A percentile compares a stretch with the other conserved stretches of the same genome.
phyloP scores from a whole-genome alignment of 2,113 vertebrate genomes.

The Periophthalmodon schlosseri region DNA sequence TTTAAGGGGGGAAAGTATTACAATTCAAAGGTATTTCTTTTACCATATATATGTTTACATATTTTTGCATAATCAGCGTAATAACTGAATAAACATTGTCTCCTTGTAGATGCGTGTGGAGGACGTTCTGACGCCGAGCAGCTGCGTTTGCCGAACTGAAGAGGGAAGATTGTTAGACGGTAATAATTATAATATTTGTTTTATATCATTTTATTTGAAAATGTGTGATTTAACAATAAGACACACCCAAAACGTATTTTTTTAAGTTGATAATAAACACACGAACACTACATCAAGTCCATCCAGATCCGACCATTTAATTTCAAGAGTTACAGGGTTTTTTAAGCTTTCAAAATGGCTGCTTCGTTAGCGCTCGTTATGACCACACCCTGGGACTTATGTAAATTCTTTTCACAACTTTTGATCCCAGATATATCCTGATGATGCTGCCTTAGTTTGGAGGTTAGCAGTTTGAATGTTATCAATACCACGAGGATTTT shows the following conservation, averaged over 20 bases:
- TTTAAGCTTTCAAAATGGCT: no score
- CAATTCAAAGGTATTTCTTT: slow-evolving; percentile 83
- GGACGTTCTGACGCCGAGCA: slow-evolving; percentile 81
- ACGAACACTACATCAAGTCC: no score
- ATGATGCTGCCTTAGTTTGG: no score
- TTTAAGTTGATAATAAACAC: no score
- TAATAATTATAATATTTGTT: slow-evolving; percentile 44
- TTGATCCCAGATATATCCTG: no score
- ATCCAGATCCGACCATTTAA: no score
- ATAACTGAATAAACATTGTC: neutral
- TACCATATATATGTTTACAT: neutral
- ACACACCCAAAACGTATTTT: neutral
- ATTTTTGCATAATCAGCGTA: neutral
- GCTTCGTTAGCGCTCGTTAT: no score
- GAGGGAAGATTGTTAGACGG: slow-evolving; percentile 85
- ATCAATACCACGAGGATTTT: no score
- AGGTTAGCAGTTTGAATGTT: no score
- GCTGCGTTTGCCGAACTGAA: slow-evolving; percentile 87
- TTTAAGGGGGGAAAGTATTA: slow-evolving; percentile 88
- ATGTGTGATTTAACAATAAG: neutral
- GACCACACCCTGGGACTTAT: no score
- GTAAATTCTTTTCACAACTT: no score
- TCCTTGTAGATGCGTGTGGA: slow-evolving; percentile 83
- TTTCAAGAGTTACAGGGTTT: no score
- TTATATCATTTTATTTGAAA: neutral